Evolutionary conservation across 2,113 vertebrate genomes (phyloP), one percentile per base, ranked within the genome.

Genomic region (Axis porcinus): DNA sequence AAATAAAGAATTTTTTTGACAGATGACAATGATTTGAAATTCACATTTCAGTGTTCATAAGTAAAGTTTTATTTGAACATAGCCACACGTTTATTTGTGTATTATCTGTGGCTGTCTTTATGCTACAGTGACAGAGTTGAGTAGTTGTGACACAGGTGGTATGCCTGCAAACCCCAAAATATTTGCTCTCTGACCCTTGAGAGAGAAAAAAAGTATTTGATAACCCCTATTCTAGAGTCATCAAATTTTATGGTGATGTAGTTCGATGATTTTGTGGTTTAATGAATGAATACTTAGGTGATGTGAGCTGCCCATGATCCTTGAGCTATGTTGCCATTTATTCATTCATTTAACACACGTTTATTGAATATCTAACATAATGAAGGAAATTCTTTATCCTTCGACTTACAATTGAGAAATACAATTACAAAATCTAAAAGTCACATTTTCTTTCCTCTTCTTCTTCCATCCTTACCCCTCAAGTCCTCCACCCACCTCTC

Each of bases 221-320:
- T 5, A 82, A 21, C 21, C 23, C 19, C 4, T 79, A 1, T 74
- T 87, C 33, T 89, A 86, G 16, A 91, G 47, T 86, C 36, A 86
- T 90, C 43, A 33, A 54, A 78, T 84, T 96, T 89, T 89, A 30
- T 79, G 81, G 36, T 14, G 36, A 14, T n/a, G 47, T 60, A 78
- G 15, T 86, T 96, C 30, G 52, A 92, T 58, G 36, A 50, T 85
- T 96, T 95, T 88, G 21, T 96, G n/a, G 30, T 15, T 83, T 97
- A 97, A 74, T 95, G 21, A 55, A 67, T 47, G 19, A 93, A 93
- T 23, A 67, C 81, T 70, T 25, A 47, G 52, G 45, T 82, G 45
- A 90, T 28, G 11, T 74, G 45, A 55, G 45, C 27, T 95, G 16
- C 92, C 62, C 14, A 57, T 43, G 79, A 96, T 88, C n/a, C 14